A percentile compares a stretch with the other conserved stretches of the same genome.
These are phyloP conservation scores for Sebastes fasciatus DNA, from an alignment of 2,113 vertebrate species.

Conservation along the genomic window DNA sequence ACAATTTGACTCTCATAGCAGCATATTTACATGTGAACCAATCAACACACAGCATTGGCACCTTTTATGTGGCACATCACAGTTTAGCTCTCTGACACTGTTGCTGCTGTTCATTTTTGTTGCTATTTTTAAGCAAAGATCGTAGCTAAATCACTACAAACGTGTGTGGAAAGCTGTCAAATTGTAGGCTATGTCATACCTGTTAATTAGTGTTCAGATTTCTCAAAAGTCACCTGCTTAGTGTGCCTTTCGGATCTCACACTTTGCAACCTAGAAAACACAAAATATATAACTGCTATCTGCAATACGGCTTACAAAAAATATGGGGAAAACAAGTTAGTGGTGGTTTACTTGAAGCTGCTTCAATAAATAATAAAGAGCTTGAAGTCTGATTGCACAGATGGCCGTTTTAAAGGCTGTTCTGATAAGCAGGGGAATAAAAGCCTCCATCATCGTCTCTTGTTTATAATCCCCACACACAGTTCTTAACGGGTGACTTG, in stretches of 20 bases:
- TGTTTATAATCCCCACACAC: not conserved
- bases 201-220: not conserved
- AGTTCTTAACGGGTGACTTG: not conserved
- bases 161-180: not conserved
- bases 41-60: slow-evolving; percentile 3
- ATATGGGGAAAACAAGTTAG: not conserved
- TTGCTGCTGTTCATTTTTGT: not conserved
- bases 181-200: no score
- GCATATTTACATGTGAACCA: not conserved
- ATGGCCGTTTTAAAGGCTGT: not conserved
- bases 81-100: not conserved
- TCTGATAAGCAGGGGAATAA: not conserved
- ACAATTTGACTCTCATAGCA: not conserved
- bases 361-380: not conserved
- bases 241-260: not conserved
- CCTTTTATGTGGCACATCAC: not conserved
- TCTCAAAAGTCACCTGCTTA: not conserved
- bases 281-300: not conserved
- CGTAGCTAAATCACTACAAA: not conserved
- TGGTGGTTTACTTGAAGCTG: not conserved
- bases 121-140: not conserved
- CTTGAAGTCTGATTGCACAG: not conserved
- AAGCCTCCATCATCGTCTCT: not conserved
- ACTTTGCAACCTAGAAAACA: not conserved
- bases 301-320: not conserved